Conservation (phyloP, 2,888 invertebrate genomes). For the Enchytraeus crypticus region DNA sequence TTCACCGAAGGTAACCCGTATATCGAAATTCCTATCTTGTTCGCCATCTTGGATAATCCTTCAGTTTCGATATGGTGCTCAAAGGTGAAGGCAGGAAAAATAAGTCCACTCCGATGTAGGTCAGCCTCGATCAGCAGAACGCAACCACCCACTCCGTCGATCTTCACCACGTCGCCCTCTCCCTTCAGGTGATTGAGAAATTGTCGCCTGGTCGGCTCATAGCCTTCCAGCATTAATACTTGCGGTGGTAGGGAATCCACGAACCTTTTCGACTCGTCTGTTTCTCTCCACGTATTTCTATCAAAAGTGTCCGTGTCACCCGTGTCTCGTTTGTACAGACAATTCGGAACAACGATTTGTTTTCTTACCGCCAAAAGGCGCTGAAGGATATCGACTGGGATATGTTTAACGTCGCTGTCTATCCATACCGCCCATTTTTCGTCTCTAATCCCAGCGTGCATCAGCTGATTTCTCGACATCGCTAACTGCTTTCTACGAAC, state of each 20-base stretch:
- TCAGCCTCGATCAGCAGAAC: slow-evolving; percentile 33
- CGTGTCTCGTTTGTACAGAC: slow-evolving; percentile 28
- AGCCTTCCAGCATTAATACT: slow-evolving; percentile 38
- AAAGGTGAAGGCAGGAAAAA: slow-evolving; percentile 36
- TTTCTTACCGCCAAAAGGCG: slow-evolving; percentile 34
- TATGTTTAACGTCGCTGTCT: slow-evolving; percentile 35
- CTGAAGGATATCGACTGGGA: slow-evolving; percentile 37
- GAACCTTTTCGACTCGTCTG: slow-evolving; percentile 29
- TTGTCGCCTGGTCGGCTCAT: slow-evolving; percentile 30
- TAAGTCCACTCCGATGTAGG: slow-evolving; percentile 36
- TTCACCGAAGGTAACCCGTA: slow-evolving; percentile 38
- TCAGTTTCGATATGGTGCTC: slow-evolving; percentile 43
- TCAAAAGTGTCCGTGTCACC: slow-evolving; percentile 30
- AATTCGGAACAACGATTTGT: slow-evolving; percentile 35
- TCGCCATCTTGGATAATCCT: slow-evolving; percentile 41
- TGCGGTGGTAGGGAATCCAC: slow-evolving; percentile 26
- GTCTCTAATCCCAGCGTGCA: slow-evolving; percentile 29
- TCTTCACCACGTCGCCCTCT: slow-evolving; percentile 33
- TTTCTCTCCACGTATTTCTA: slow-evolving; percentile 43
- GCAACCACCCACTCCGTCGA: slow-evolving; percentile 45
- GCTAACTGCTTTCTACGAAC: slow-evolving; percentile 37
- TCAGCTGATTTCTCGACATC: slow-evolving; percentile 33
- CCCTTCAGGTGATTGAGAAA: slow-evolving; percentile 35
- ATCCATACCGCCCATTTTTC: slow-evolving; percentile 40
- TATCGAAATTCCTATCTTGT: slow-evolving; percentile 32